Base-by-base conservation (phyloP, 2,888 invertebrate genomes). In the Taenaris catops region DNA sequence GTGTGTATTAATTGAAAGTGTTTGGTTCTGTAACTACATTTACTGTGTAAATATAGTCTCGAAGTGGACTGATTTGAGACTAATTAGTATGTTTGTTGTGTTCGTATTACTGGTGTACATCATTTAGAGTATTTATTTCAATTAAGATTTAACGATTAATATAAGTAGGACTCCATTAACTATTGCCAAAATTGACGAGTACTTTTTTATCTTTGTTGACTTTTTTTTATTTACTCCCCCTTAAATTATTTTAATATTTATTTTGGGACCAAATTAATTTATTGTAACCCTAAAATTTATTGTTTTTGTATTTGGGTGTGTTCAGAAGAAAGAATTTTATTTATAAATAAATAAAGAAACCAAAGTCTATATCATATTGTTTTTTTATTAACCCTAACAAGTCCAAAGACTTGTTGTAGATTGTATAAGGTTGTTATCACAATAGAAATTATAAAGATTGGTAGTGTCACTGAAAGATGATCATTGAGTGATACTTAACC, bases 251-350 rank as follows among this genome's bases (percentile, higher is more conserved):
- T 74, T 60, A 64, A 74, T 78, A 83, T 83, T 84, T 83, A 84
- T 87, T 83, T 84, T 68, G 86, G 84, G 87, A 87, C 80, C 81
- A 88, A 87, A 86, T 81, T 81, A 80, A 80, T 84, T 86, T 86
- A 84, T 86, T 84, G 71, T 72, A 63, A 76, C 68, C 70, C 73
- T 78, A 59, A 73, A 59, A 49, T 58, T 59, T 67, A 59, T 64
- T 63, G 62, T 70, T 84, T 79, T 75, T 73, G 74, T 76, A 79
- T 76, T 75, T 70, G 66, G 70, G 71, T 79, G 81, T 80, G 75
- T 81, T 81, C 71, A 75, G 69, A 71, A 71, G 67, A 73, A 65
- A 78, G 67, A 63, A 65, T 78, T 76, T 83, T 81, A 81, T 84
- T 84, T 80, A 81, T 79, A 71, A 74, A 78, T 73, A 75, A 84